Evolutionary conservation across 2,113 vertebrate species (phyloP), one percentile per base, ranked within the genome.

Genomic region (Caranx melampygus): DNA sequence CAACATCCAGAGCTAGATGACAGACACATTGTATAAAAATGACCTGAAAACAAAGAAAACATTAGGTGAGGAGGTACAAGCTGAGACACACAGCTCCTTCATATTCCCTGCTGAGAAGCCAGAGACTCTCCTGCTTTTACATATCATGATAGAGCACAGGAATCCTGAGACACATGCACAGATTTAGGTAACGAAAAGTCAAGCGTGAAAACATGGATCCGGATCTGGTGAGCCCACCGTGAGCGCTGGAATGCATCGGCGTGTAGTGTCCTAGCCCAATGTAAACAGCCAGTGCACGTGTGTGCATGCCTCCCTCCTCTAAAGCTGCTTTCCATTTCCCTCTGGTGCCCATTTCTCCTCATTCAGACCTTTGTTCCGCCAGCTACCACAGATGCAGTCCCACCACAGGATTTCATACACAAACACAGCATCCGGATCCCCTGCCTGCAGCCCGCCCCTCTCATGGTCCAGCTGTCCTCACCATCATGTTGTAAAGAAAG

Each of bases 201-300:
- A 90, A 92, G 88, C 91, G 66, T 89, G 89, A 93, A 92, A 93
- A 89, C 37, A 64, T 85, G 90, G 85, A 89, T 89, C 90, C 84
- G 88, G 88, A 87, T 93, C 87, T 91, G 90, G 89, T 84, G 87
- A 90, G 92, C 91, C 92, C 90, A 92, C 91, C 92, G 69, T 94
- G 93, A 92, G 82, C 26, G 90, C 80, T 88, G 92, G 93, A 94
- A 93, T 92, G 89, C 81, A 86, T 89, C 86, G 63, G 70, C 79
- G 66, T 90, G 90, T 89, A 86, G 83, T 72, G 64, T 92, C 87
- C 79, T 42, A 59, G 83, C 87, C 89, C 90, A 93, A 87, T 89
- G 87, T 94, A 94, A 94, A 94, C 93, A 94, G 82, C 79, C 67
- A 18, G 79, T 58, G n/a, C 91, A 93, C 90, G 87, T 92, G 92